Percentiles rank a stretch among this genome's conserved stretches.
phyloP scores from a whole-genome alignment of 1,140 invertebrate species.

The Papilio dardanus region DNA sequence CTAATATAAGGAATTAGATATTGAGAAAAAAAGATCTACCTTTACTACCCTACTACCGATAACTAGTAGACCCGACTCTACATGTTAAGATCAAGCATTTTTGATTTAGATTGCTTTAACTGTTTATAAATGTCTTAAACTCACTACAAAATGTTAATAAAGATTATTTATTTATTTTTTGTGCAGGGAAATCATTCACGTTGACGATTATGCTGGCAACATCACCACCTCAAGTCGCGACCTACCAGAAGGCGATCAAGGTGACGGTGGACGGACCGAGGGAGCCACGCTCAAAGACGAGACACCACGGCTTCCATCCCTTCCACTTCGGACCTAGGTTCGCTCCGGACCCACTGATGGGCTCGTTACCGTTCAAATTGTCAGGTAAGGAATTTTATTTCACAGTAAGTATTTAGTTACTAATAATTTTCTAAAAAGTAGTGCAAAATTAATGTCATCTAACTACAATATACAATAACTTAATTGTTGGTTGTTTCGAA shows the following conservation, averaged over 20 bases:
- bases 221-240: slow-evolving; percentile 95
- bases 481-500: neutral
- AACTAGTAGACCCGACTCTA: too few species aligned
- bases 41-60: too few species aligned
- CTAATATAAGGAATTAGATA: too few species aligned
- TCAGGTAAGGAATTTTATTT: slow-evolving; percentile 88
- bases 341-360: slow-evolving; percentile 90
- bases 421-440: too few species aligned
- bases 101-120: too few species aligned
- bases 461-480: too few species aligned
- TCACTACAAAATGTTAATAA: neutral
- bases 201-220: slow-evolving; percentile 97
- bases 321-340: slow-evolving; percentile 93
- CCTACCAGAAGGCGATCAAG: slow-evolving; percentile 98
- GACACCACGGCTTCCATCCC: slow-evolving; percentile 92
- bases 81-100: too few species aligned
- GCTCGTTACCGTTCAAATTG: slow-evolving; percentile 91
- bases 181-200: slow-evolving; percentile 97
- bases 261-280: slow-evolving; percentile 99
- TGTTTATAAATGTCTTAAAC: too few species aligned
- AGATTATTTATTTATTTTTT: slow-evolving; percentile 43
- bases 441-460: too few species aligned
- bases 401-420: too few species aligned
- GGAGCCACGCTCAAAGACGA: slow-evolving; percentile 96
- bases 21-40: too few species aligned